Conservation (phyloP, 2,888 invertebrate species). For the Drosophila flavopinicola region DNA sequence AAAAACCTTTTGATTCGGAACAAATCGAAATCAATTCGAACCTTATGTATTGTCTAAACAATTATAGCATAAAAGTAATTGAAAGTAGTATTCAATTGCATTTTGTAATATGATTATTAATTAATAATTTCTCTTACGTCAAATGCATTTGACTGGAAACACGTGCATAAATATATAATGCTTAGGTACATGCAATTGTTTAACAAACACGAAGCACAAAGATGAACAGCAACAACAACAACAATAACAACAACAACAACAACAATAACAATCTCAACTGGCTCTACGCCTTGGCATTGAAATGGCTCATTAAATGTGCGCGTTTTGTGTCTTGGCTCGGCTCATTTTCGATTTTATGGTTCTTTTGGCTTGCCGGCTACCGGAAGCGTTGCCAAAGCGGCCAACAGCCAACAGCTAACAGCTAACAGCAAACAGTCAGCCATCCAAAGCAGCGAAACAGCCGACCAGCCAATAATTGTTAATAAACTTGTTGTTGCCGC, state of each 20-base stretch:
- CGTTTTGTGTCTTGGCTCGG: conserved; percentile 45
- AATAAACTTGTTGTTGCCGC: conserved; percentile 38
- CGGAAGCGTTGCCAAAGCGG: conserved; percentile 32
- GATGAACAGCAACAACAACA: neutral
- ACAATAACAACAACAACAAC: conserved; percentile 14
- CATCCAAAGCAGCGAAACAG: conserved; percentile 27
- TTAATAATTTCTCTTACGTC: no score
- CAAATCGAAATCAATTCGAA: no score
- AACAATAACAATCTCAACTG: conserved; percentile 14
- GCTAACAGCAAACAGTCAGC: neutral
- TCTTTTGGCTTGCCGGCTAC: conserved; percentile 40
- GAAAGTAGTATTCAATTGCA: no score
- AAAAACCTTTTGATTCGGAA: no score
- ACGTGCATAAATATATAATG: no score
- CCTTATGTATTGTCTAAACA: no score
- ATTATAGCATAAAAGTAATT: no score
- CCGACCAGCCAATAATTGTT: conserved; percentile 48
- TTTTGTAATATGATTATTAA: no score
- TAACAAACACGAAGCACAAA: neutral
- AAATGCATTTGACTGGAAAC: no score
- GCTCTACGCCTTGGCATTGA: conserved; percentile 52
- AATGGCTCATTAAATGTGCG: conserved; percentile 54
- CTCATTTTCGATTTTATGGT: conserved; percentile 56
- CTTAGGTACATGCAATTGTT: no score
- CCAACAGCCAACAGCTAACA: conserved; percentile 6